Evolutionary conservation across 2,797 vertebrate species (phyloP).

Genomic region (Pseudochirops cupreus): DNA sequence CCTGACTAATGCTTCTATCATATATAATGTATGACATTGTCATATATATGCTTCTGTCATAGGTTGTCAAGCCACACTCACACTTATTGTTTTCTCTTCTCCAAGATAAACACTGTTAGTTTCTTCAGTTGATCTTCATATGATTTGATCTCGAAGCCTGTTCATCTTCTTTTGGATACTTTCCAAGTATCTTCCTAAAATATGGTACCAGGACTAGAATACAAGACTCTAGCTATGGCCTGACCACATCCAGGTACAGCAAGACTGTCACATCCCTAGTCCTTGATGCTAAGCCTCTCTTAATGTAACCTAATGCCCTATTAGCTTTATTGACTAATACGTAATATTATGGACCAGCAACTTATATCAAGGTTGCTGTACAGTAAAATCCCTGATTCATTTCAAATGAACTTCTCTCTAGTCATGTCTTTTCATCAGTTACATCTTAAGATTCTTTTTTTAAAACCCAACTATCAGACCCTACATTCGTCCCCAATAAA

Average conservation of each 20-base stretch:
- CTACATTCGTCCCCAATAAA: neutral
- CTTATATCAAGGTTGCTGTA: neutral
- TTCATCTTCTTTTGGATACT: neutral
- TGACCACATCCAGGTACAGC: neutral
- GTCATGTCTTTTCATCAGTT: neutral
- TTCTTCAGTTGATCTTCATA: neutral
- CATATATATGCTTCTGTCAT: neutral
- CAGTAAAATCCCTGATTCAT: neutral
- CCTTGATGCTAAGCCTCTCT: neutral
- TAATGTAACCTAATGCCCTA: neutral
- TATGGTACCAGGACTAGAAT: neutral
- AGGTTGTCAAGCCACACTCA: neutral
- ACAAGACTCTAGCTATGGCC: neutral
- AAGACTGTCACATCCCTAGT: neutral
- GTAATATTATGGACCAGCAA: neutral
- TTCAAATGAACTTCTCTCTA: neutral
- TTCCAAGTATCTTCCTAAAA: neutral
- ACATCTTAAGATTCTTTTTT: neutral
- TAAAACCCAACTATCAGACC: neutral
- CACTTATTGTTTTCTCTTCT: no score
- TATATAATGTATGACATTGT: neutral
- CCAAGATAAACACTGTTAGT: neutral
- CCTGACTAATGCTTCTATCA: neutral
- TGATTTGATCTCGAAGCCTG: neutral
- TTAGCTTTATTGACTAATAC: neutral